Conservation (phyloP, 2,888 invertebrate genomes). For the Thecophora atra region DNA sequence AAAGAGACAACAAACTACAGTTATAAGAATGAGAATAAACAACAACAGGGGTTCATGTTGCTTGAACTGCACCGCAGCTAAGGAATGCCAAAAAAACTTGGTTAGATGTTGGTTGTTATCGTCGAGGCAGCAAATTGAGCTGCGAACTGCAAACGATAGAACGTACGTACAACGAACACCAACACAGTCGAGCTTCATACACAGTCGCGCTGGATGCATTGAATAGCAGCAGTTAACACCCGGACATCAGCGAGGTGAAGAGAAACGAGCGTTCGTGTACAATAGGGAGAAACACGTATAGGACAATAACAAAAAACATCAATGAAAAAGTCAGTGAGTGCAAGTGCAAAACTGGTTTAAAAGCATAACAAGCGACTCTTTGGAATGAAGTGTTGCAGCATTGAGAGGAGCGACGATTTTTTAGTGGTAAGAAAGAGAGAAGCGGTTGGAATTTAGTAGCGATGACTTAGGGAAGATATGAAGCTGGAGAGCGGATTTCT, state of each 20-base stretch:
- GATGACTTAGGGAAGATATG: neutral
- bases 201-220: neutral
- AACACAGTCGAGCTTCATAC: neutral
- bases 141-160: neutral
- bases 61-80: neutral
- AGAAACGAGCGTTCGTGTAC: neutral
- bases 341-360: constrained; percentile 55
- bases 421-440: constrained; percentile 22
- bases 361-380: constrained; percentile 37
- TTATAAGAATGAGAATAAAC: neutral
- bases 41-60: neutral
- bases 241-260: neutral
- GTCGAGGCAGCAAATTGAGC: constrained; percentile 10
- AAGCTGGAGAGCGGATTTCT: too few species aligned
- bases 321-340: constrained; percentile 29
- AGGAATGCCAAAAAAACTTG: constrained; percentile 24
- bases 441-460: constrained; percentile 25
- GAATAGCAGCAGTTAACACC: constrained; percentile 21
- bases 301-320: neutral
- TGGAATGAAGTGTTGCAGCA: constrained; percentile 43
- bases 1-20: neutral
- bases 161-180: neutral
- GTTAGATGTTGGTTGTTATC: neutral
- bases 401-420: constrained; percentile 3
- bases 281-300: constrained; percentile 5